Base-by-base conservation (phyloP, 2,797 vertebrate species). In the Cirrhinus molitorella region DNA sequence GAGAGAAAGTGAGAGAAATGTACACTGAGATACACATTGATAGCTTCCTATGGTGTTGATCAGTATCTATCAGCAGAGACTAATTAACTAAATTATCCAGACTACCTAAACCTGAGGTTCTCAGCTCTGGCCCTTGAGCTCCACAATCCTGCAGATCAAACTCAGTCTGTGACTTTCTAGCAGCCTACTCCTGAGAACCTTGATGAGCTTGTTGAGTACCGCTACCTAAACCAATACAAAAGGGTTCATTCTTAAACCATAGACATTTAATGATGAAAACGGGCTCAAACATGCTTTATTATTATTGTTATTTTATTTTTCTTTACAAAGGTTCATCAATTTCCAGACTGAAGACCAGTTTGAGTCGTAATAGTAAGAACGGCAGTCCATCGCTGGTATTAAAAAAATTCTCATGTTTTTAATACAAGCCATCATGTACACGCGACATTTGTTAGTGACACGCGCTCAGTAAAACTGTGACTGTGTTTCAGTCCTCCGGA, bases 301-400 rank as follows among this genome's bases (percentile, higher is more conserved):
- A n/a, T n/a, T n/a, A n/a, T n/a, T n/a, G n/a, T n/a, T n/a, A n/a
- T n/a, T n/a, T n/a, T n/a, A n/a, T n/a, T n/a, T n/a, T n/a, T n/a
- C n/a, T 7, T 9, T 2, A 8, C 14, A 25, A 25, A 55, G 37
- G 74, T 61, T 51, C 57, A 51, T 49, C 45, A 81, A 47, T 25
- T 81, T 34, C 1, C 70, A 25, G 70, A 65, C 71, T 61, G 70
- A 51, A 37, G 72, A 49, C 40, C 55, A 43, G 9, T 43, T 43
- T 43, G 9, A 43, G 8, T 9, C 40, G 10, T 63, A 16, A 1
- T 1, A 19, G 25, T 5, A 47, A 9, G 5, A 49, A 65, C 5
- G 21, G 4, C 40, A 43, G 55, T 23, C 37, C 14, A 1, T 5
- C 11, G 45, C 14, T 10, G 12, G 12, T 17, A 63, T 43, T 43